Base-by-base conservation (phyloP, 2,797 vertebrate genomes). In the Thalassophryne amazonica region DNA sequence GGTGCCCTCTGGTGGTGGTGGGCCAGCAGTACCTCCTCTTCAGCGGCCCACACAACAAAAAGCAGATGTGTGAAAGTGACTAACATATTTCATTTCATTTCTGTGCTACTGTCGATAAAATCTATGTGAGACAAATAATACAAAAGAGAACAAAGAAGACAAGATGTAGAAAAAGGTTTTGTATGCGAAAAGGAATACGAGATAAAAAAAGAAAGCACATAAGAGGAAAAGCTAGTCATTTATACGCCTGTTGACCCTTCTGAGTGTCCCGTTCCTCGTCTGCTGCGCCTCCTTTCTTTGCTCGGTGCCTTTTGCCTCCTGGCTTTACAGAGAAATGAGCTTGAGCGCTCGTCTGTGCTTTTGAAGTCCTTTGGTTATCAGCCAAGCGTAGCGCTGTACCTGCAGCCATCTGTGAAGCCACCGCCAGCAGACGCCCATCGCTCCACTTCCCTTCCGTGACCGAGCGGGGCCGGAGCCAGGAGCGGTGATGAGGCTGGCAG, bases 321-420 rank as follows among this genome's bases (percentile, higher is more conserved):
- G 69, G 76, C 79, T 69, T 63, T 56, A 74, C 81, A 63, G 69
- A 76, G 79, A 84, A 86, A 80, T 60, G 73, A 66, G 69, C 79
- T 71, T 40, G 70, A 80, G 82, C 34, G 19, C 70, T 81, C 48
- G 51, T 82, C 76, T 80, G 69, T 78, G 81, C 76, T 91, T n/a
- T 88, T 89, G 87, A 89, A 89, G 84, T 90, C 76, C 82, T 89
- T 85, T 89, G 84, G 83, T 88, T 86, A 82, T 80, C 80, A 74
- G 83, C 89, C 87, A 88, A 86, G 84, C 81, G 56, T 73, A 60
- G 77, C 78, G 66, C 63, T 78, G 76, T 86, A 89, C 80, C 88
- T 87, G 88, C 87, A 87, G 77, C 86, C 88, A 89, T 89, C 89
- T 89, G 91, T 87, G 88, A 86, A 89, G 69, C 68, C 78, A 77